phyloP scores from a whole-genome alignment of 92 coral and sea anemone genomes.

The Porites divaricata region DNA sequence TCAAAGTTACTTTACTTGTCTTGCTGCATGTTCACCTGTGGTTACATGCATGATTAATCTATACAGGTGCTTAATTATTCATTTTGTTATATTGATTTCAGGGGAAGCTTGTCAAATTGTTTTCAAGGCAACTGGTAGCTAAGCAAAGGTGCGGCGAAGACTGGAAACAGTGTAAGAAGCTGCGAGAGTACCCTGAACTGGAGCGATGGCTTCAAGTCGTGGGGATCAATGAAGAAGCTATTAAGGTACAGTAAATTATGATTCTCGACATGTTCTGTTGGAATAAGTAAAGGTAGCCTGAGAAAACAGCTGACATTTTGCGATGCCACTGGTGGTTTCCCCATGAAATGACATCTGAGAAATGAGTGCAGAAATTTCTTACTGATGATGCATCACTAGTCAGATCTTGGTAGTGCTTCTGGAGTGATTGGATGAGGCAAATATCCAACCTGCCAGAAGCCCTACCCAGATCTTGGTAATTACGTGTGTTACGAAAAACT shows the following conservation, averaged over 20 bases:
- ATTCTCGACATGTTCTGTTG: neutral
- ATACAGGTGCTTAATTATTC: neutral
- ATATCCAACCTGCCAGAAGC: too few relatives aligned
- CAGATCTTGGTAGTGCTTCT: too few relatives aligned
- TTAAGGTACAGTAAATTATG: conserved; percentile 63
- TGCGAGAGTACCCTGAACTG: conserved; percentile 81
- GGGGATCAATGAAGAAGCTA: conserved; percentile 76
- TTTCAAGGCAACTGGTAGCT: conserved; percentile 89
- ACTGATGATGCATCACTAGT: too few relatives aligned
- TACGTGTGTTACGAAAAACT: too few relatives aligned
- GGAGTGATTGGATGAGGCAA: too few relatives aligned
- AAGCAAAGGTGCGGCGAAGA: conserved; percentile 76
- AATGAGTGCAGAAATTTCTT: too few relatives aligned
- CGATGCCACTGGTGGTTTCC: too few relatives aligned
- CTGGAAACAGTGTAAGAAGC: conserved; percentile 61
- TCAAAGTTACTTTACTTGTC: too few relatives aligned
- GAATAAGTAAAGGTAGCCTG: too few relatives aligned
- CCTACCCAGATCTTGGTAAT: too few relatives aligned
- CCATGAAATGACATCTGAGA: too few relatives aligned
- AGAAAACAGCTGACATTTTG: too few relatives aligned
- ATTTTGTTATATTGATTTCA: conserved; percentile 13
- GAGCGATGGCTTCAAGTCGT: conserved; percentile 94
- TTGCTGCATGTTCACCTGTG: neutral
- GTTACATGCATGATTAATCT: neutral
- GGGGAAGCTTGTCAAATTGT: conserved; percentile 96